A percentile compares a stretch with the other conserved stretches of the same genome.
phyloP scores from a whole-genome alignment of 2,113 vertebrate species.

The Scopus umbretta region DNA sequence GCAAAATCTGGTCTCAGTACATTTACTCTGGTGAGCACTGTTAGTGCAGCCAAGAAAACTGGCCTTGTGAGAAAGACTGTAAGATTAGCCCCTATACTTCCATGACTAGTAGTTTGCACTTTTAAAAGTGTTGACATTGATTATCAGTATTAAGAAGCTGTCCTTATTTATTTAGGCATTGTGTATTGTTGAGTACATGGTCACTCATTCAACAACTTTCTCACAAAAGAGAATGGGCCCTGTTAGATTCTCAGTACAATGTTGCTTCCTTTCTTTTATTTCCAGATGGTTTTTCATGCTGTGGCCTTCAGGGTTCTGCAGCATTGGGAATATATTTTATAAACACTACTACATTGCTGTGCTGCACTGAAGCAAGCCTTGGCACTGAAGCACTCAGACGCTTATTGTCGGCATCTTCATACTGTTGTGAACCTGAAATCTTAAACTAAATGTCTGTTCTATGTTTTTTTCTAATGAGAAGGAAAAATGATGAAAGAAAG shows the following conservation, averaged over 20 bases:
- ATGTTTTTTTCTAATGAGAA: slow-evolving; percentile 27
- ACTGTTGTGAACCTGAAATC: background rate
- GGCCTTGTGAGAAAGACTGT: background rate
- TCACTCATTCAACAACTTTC: background rate
- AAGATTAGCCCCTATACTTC: background rate
- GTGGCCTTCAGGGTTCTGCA: background rate
- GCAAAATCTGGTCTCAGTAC: background rate
- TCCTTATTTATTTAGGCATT: background rate
- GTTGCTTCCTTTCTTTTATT: background rate
- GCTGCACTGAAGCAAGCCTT: background rate
- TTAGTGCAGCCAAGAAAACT: background rate
- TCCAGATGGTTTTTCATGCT: background rate
- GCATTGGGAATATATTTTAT: background rate
- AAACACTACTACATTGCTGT: background rate
- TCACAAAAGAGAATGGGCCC: background rate
- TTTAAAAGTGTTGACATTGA: background rate
- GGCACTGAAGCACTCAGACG: background rate
- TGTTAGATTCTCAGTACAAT: background rate
- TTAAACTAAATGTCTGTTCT: background rate
- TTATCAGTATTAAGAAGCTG: background rate
- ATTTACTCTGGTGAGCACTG: background rate
- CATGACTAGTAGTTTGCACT: background rate
- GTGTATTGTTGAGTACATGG: background rate
- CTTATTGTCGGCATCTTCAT: background rate
- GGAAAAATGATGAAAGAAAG: background rate